Conservation (phyloP, 1,140 invertebrate genomes). For the Bombus difficillimus region DNA sequence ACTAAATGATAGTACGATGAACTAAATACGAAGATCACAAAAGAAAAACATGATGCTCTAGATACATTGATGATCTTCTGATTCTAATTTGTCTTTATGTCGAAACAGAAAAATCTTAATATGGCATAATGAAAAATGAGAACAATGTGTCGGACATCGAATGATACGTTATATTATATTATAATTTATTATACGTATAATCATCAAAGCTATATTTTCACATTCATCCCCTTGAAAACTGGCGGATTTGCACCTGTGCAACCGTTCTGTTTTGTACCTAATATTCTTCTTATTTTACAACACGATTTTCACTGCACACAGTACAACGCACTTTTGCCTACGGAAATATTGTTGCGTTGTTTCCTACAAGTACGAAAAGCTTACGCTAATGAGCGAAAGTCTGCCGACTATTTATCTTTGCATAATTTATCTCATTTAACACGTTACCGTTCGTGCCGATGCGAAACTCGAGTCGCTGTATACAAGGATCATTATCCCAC, state of each 20-base stretch:
- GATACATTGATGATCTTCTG: no score
- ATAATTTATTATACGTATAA: no score
- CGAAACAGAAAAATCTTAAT: no score
- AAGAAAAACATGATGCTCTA: no score
- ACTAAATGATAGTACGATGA: no score
- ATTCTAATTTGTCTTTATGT: no score
- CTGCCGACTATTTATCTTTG: constrained; percentile 1
- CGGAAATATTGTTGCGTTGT: background rate
- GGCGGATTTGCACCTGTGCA: background rate
- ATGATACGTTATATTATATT: no score
- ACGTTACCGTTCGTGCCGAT: background rate
- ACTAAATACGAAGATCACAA: no score
- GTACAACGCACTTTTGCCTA: background rate
- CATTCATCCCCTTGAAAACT: background rate
- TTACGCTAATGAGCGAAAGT: constrained; percentile 6
- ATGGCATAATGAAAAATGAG: no score
- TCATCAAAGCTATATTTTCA: no score
- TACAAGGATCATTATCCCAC: background rate
- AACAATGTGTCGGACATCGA: no score
- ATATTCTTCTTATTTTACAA: background rate
- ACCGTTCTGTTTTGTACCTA: background rate
- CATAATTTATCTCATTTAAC: background rate
- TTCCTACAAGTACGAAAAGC: background rate
- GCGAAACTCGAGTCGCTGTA: background rate
- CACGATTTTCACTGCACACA: background rate